Conservation (phyloP, 2,888 invertebrate species). For the Subacronicta megacephala region DNA sequence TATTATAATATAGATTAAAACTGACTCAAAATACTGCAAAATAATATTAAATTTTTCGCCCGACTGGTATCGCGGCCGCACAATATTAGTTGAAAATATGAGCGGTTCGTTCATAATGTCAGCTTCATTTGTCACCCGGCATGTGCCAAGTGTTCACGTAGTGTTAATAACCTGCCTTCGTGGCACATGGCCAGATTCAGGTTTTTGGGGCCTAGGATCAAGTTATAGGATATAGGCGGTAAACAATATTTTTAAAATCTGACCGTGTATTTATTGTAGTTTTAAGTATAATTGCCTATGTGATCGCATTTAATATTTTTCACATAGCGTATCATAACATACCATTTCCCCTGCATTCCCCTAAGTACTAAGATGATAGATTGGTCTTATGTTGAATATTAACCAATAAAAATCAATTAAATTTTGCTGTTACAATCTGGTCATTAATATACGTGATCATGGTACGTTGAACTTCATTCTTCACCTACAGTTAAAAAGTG, state of each 20-base stretch:
- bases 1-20: too few species aligned
- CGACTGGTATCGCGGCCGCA: constrained; percentile 36
- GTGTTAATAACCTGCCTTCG: constrained; percentile 82
- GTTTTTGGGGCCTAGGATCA: constrained; percentile 49
- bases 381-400: too few species aligned
- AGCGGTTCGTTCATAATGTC: constrained; percentile 80
- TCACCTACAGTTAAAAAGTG: too few species aligned
- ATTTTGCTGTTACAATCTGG: too few species aligned
- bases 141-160: constrained; percentile 76
- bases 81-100: constrained; percentile 61
- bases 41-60: constrained; percentile 43
- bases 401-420: too few species aligned
- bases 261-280: background rate
- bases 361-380: too few species aligned
- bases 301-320: too few species aligned
- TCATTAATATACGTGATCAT: too few species aligned
- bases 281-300: too few species aligned
- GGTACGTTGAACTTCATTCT: too few species aligned
- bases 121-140: constrained; percentile 85
- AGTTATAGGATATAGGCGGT: constrained; percentile 24
- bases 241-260: background rate
- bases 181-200: constrained; percentile 81
- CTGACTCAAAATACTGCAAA: constrained; percentile 30
- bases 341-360: too few species aligned
- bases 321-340: too few species aligned